phyloP scores from a whole-genome alignment of 2,113 vertebrate genomes.

The Rynchops niger region DNA sequence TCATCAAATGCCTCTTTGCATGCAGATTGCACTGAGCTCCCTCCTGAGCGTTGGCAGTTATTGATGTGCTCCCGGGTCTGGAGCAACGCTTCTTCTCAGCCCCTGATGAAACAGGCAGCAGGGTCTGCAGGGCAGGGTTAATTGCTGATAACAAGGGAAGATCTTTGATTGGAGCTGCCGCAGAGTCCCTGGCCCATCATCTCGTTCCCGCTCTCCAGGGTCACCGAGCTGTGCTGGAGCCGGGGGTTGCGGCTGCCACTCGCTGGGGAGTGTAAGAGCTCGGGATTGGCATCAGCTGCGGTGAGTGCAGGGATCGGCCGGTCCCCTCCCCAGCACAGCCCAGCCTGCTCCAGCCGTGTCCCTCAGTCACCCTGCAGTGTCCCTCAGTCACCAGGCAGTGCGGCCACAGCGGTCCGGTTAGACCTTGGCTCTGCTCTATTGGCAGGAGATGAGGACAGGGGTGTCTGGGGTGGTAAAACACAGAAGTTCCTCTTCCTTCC shows the following conservation, averaged over 20 bases:
- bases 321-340: background rate
- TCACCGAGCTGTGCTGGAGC: background rate
- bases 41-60: background rate
- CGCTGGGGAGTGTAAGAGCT: no score
- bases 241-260: accelerated
- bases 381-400: background rate
- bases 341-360: background rate
- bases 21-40: background rate
- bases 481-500: background rate
- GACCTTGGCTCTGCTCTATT: background rate
- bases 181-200: background rate
- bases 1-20: background rate
- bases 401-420: background rate
- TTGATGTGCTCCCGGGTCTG: background rate
- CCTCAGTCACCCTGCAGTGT: background rate
- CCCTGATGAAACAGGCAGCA: background rate
- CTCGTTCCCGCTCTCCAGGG: accelerated
- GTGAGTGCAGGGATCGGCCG: no score
- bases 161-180: background rate
- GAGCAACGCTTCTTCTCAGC: background rate
- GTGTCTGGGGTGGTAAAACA: background rate
- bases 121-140: background rate
- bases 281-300: accelerated
- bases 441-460: background rate
- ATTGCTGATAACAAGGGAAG: background rate